Base-by-base conservation (phyloP, 2,888 invertebrate genomes). In the Agrotis exclamationis region DNA sequence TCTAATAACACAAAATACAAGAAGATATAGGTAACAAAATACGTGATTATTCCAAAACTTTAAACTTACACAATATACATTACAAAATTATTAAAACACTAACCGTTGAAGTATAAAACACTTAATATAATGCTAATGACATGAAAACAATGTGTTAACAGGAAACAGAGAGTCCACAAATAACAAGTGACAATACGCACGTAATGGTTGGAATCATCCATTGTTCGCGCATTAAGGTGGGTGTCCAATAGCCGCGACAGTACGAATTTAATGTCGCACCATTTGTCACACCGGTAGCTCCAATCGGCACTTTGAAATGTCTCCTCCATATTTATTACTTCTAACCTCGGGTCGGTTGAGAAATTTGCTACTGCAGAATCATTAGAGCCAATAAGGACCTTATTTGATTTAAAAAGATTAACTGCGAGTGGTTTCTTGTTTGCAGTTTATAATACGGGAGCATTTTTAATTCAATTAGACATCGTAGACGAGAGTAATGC, bases 71-170 rank as follows among this genome's bases (percentile, higher is more conserved):
- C 54, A 74, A 58, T 13, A 70, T 28, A n/a, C n/a, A 51, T 45
- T 18, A 33, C 5, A 72, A 64, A 58, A 47, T 47, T 54, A 68
- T 79, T 58, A 56, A 79, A 79, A 73, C 67, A 79, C 11, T 16
- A 45, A 39, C 50, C 59, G 20, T 70, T 71, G 62, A 56, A 73
- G 70, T 63, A 64, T 72, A 64, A 70, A 76, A 82, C 53, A 63
- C 48, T 66, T 56, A 64, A 74, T 72, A 82, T 79, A 70, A 83
- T 84, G 78, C 71, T 76, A 79, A 85, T 78, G 65, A 70, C 33
- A 69, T 28, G 57, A 66, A 78, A 81, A 81, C 84, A 84, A 84
- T 79, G 76, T 75, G 82, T 79, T 70, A 76, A 77, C 81, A 84
- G 84, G 84, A 83, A 77, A 74, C 70, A 68, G 59, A 59, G 70